A percentile compares a stretch with the other conserved stretches of the same genome.
Evolutionary conservation across 2,888 invertebrate species (phyloP).

Genomic region (Neuroscelio doddi): DNA sequence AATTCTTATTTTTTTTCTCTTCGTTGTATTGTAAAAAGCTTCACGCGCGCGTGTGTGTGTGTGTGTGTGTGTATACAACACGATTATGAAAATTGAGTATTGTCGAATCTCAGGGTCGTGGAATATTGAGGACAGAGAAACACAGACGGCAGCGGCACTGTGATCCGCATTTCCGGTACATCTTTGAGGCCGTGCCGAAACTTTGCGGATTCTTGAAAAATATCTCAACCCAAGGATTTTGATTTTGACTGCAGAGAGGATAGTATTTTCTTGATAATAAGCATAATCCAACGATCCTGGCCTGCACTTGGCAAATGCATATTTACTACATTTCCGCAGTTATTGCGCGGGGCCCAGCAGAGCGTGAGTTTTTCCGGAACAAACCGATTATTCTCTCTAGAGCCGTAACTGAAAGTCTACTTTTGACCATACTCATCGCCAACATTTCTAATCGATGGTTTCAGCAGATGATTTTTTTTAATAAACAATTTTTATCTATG

Average conservation of each 20-base stretch:
- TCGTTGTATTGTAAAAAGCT: slow-evolving; percentile 3
- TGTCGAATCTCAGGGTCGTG: slow-evolving; percentile 40
- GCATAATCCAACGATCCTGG: slow-evolving; percentile 16
- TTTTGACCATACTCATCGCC: too few relatives aligned
- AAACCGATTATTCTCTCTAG: slow-evolving; percentile 27
- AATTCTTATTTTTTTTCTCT: background rate
- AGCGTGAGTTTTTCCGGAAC: slow-evolving; percentile 16
- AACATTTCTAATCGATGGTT: too few relatives aligned
- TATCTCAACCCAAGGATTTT: background rate
- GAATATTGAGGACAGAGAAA: slow-evolving; percentile 29
- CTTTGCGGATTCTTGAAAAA: slow-evolving; percentile 12
- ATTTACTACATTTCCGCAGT: slow-evolving; percentile 23
- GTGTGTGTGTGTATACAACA: slow-evolving; percentile 3
- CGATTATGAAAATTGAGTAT: slow-evolving; percentile 41
- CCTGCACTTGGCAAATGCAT: slow-evolving; percentile 34
- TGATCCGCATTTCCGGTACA: slow-evolving; percentile 39
- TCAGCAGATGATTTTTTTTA: too few relatives aligned
- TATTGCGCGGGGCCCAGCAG: slow-evolving; percentile 15
- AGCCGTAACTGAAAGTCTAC: too few relatives aligned
- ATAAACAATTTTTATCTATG: too few relatives aligned
- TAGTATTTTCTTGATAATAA: slow-evolving; percentile 25
- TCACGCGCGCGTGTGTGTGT: too few relatives aligned
- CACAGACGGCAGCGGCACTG: slow-evolving; percentile 23
- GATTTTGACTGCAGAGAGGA: slow-evolving; percentile 8
- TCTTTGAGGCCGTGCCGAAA: slow-evolving; percentile 15